Evolutionary conservation across 2,888 invertebrate genomes (phyloP), one percentile per base, ranked within the genome.

Genomic region (Dusona sp.): DNA sequence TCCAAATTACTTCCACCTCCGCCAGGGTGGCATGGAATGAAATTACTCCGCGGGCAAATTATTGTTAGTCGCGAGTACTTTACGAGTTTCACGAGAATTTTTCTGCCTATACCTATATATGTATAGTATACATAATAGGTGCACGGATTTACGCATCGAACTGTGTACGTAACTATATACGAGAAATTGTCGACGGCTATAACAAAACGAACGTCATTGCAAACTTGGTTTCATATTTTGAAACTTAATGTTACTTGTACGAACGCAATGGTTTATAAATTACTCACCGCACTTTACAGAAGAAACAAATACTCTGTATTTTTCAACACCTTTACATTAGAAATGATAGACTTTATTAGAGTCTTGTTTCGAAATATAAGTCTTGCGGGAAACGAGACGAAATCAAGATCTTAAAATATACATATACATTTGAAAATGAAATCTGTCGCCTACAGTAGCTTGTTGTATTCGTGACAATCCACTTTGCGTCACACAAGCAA

Each of bases 401-500:
- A 80, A 86, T 72, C 75, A 57, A 65, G 51, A 65, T 54, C 29
- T 13, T 29, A 13, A 64, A 29, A 54, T 33, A 54, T 29, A 54
- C n/a, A 38, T 80, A 29, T 74, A 22, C 54, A 61, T 73, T 57
- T 45, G 57, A 42, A 70, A 83, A 51, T 68, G 42, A 42, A 25
- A 61, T 8, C 25, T 33, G 13, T 51, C 48, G 45, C 54, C 45
- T 48, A 83, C 86, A 64, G 83, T 84, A 81, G 81, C 83, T 68
- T 64, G 78, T 78, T 79, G 83, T 77, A 79, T 84, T 84, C 74
- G 86, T 74, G 83, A 87, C 82, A 84, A 87, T 88, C 88, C 88
- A 88, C 88, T 88, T 89, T 89, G 88, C 85, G 84, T 84, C 86
- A 88, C 88, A 88, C 85, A 84, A 88, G 61, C 80, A 54, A 81